These are phyloP conservation scores for Dermochelys coriacea DNA, from an alignment of 2,797 vertebrate genomes.

Conservation along the genomic window DNA sequence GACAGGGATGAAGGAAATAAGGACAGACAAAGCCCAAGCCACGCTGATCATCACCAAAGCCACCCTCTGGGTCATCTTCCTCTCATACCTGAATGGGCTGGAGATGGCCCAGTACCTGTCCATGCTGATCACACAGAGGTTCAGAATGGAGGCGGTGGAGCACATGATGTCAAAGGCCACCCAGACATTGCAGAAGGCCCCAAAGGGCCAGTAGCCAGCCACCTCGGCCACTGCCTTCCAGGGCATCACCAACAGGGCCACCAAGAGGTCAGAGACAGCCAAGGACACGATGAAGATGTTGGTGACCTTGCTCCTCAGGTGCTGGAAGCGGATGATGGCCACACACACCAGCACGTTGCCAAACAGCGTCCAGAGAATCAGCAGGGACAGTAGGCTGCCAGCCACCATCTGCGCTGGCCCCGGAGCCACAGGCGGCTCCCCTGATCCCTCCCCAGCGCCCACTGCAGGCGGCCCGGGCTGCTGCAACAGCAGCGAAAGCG, in stretches of 20 bases:
- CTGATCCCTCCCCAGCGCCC: not conserved
- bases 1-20: conserved; percentile 96
- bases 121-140: conserved; percentile 95
- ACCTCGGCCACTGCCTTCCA: conserved; percentile 96
- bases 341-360: conserved; percentile 94
- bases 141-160: conserved; percentile 96
- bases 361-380: conserved; percentile 93
- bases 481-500: not conserved
- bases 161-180: conserved; percentile 99
- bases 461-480: not conserved
- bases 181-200: conserved; percentile 94
- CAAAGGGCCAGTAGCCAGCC: conserved; percentile 95
- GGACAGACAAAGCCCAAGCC: conserved; percentile 92
- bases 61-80: conserved; percentile 92
- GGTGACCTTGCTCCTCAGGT: conserved; percentile 92
- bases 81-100: conserved; percentile 94
- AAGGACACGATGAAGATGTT: conserved; percentile 95
- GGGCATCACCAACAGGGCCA: conserved; percentile 96
- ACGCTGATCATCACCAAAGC: conserved; percentile 92
- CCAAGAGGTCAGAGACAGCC: conserved; percentile 93
- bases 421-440: not conserved
- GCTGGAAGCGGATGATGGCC: conserved; percentile 90
- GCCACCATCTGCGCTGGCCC: conserved; percentile 83
- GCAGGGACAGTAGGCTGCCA: conserved; percentile 87
- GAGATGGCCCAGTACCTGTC: conserved; percentile 98